phyloP scores from a whole-genome alignment of 2,113 vertebrate genomes.

The Prionailurus viverrinus region DNA sequence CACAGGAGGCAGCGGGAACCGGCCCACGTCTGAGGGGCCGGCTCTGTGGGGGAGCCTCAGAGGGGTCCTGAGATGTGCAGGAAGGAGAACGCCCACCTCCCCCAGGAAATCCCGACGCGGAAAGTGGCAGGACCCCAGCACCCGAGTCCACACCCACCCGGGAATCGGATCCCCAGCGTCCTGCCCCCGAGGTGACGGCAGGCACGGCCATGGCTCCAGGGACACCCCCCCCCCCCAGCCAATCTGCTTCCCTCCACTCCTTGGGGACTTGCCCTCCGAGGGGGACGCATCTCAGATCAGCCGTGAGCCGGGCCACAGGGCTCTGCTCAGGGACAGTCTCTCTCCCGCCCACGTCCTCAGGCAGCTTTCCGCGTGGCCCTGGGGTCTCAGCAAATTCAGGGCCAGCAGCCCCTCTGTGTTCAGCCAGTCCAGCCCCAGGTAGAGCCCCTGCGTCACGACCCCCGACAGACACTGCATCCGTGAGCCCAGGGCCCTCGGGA shows the following conservation, averaged over 20 bases:
- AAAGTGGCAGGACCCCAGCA: background rate
- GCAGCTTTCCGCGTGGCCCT: background rate
- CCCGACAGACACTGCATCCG: background rate
- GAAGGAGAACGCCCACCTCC: background rate
- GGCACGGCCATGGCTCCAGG: background rate
- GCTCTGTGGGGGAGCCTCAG: background rate
- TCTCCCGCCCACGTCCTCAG: background rate
- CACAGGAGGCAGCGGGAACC: background rate
- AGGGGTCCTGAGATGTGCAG: background rate
- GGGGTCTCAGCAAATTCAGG: background rate
- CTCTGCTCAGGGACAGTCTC: background rate
- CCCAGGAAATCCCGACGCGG: background rate
- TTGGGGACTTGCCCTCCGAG: background rate
- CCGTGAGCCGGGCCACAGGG: background rate
- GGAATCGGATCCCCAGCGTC: background rate
- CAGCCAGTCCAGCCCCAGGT: background rate
- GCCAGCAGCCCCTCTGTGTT: background rate
- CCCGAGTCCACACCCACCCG: background rate
- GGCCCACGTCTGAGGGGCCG: background rate
- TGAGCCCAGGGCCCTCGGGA: background rate
- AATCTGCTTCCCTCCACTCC: background rate
- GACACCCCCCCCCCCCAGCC: background rate
- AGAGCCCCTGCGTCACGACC: background rate
- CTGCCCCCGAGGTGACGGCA: background rate
- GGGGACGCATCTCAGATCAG: background rate